Base-by-base conservation (phyloP, 2,797 vertebrate genomes). In the Syngnathus rostellatus region DNA sequence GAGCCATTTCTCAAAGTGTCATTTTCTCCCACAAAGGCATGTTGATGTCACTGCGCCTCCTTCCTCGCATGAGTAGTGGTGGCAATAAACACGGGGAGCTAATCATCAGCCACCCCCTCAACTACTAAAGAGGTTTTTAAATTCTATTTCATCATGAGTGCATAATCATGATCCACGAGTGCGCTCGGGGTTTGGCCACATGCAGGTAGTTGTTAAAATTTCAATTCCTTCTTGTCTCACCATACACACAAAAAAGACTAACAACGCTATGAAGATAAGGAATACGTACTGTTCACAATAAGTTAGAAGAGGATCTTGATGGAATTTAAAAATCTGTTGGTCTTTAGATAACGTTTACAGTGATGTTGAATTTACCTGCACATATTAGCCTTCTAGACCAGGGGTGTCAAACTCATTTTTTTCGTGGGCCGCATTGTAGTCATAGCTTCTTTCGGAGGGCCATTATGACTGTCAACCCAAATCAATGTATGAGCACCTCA, bases 1-100 rank as follows among this genome's bases (percentile, higher is more conserved):
- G 5, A 61, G 48, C 10, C 46, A 65, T 79, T 79, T 40, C 37
- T 75, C 70, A 71, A 54, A 62, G 72, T 68, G 75, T 72, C 60
- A 7, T 1, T 50, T 65, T 23, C 50, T 23, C 62, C 39, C 3
- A 4, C 31, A 11, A 0, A 0, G 37, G 21, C 53, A 63, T 45
- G 39, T 48, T 63, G 55, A 59, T 65, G 53, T 38, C 60, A 57
- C 31, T 21, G 5, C 40, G 41, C 1, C 54, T 41, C n/a, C 51
- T 62, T 11, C 25, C 50, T 21, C n/a, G 23, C 21, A 54, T 23
- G 21, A 54, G 53, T 54, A 54, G 23, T 25, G 5, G 11, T 6
- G 11, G 7, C n/a, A 10, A 51, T n/a, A n/a, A 50, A 19, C 17
- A 21, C n/a, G 10, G 50, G 0, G 8, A 51, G n/a, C 19, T 51